Evolutionary conservation across 1,140 invertebrate genomes (phyloP).

Genomic region (Meloidogyne exigua): DNA sequence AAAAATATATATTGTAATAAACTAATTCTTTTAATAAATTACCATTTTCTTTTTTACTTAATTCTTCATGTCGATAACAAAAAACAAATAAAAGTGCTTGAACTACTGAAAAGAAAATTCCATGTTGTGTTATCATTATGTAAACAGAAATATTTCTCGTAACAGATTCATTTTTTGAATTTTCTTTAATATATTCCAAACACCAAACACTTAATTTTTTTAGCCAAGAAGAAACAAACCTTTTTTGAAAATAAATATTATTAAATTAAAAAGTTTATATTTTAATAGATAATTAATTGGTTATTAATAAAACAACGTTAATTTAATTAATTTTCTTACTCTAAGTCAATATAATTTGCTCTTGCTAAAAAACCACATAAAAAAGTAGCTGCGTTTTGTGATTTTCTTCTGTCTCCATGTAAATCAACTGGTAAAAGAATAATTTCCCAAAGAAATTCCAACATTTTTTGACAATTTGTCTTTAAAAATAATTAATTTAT

Average conservation of each 20-base stretch:
- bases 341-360: slow-evolving; percentile 34
- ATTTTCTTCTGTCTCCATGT: slow-evolving; percentile 45
- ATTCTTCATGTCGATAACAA: slow-evolving; percentile 49
- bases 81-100: slow-evolving; percentile 48
- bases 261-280: too few species aligned
- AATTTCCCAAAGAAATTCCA: slow-evolving; percentile 42
- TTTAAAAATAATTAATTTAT: slow-evolving; percentile 5
- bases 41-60: slow-evolving; percentile 22
- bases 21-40: slow-evolving; percentile 4
- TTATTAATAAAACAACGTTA: too few species aligned
- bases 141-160: not conserved
- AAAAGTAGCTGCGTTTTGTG: slow-evolving; percentile 48
- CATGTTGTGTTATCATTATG: slow-evolving; percentile 36
- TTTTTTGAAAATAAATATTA: slow-evolving; percentile 26
- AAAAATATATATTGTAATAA: slow-evolving; percentile 27
- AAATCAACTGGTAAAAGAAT: slow-evolving; percentile 21
- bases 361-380: slow-evolving; percentile 44
- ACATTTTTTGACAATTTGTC: slow-evolving; percentile 26
- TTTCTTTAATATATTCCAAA: slow-evolving; percentile 30
- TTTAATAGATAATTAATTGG: too few species aligned
- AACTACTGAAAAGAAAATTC: slow-evolving; percentile 48
- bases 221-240: slow-evolving; percentile 36
- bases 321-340: slow-evolving; percentile 34
- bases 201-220: slow-evolving; percentile 42
- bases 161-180: not conserved